phyloP scores from a whole-genome alignment of 2,113 vertebrate genomes.

The Charadrius vociferus region DNA sequence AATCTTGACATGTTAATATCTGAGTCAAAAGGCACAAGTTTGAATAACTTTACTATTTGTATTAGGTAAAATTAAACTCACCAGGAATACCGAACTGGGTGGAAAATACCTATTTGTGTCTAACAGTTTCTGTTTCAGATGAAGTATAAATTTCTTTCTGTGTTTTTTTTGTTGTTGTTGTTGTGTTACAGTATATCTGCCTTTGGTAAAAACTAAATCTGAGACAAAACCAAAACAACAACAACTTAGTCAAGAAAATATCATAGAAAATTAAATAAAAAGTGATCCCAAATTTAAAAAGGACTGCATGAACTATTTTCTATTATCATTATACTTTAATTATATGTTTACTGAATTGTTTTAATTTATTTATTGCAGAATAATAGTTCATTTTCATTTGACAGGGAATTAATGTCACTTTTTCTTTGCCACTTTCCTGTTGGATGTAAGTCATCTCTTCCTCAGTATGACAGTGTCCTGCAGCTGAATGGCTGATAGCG shows the following conservation, averaged over 20 bases:
- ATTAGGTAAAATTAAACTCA: not conserved
- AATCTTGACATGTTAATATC: constrained; percentile 61
- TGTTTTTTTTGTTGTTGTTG: not conserved
- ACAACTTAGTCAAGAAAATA: not conserved
- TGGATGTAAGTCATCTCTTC: constrained; percentile 56
- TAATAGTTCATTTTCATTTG: constrained; percentile 59
- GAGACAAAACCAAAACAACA: not conserved
- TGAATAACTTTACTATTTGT: not conserved
- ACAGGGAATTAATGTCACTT: constrained; percentile 53
- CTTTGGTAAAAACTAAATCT: not conserved
- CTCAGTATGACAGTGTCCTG: constrained; percentile 66
- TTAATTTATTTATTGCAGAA: constrained; percentile 45
- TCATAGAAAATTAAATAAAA: not conserved
- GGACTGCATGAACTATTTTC: not conserved
- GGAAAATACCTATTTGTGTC: not conserved
- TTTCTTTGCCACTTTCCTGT: constrained; percentile 64
- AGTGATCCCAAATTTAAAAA: not conserved
- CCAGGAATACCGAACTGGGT: not conserved
- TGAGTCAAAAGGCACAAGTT: not conserved
- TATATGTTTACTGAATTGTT: constrained; percentile 9
- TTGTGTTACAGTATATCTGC: not conserved
- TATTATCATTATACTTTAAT: not conserved
- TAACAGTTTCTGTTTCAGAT: not conserved
- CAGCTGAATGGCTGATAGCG: constrained; percentile 59
- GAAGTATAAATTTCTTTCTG: not conserved